phyloP scores from a whole-genome alignment of 2,113 vertebrate genomes.

The Phoenicopterus ruber region DNA sequence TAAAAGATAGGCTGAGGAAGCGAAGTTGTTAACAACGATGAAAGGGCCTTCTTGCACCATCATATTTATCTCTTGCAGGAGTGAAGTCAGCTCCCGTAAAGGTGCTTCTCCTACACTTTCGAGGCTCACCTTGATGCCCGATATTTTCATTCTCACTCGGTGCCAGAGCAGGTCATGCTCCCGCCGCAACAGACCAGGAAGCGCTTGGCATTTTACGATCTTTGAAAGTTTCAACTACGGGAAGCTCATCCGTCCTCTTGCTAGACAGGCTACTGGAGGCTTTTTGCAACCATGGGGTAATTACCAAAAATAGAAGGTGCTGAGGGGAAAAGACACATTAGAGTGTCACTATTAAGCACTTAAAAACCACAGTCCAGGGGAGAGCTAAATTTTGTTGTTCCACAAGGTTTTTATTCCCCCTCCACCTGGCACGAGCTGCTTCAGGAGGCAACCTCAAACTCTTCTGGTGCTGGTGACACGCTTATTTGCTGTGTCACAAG shows the following conservation, averaged over 20 bases:
- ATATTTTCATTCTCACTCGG: not conserved
- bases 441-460: not conserved
- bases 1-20: not conserved
- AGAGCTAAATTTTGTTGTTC: not conserved
- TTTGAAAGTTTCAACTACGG: not conserved
- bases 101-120: not conserved
- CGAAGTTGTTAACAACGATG: not conserved
- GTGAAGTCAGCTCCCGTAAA: not conserved
- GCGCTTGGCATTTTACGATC: not conserved
- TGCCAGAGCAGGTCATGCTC: not conserved
- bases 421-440: not conserved
- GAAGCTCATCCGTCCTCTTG: not conserved
- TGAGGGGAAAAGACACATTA: not conserved
- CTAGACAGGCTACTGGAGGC: not conserved
- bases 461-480: not conserved
- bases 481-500: constrained; percentile 24
- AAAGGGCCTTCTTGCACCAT: not conserved
- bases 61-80: not conserved
- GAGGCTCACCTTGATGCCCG: not conserved
- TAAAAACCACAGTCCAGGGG: not conserved
- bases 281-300: not conserved
- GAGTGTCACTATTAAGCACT: not conserved
- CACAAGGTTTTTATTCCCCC: not conserved
- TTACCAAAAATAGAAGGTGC: not conserved
- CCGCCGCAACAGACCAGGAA: not conserved